Evolutionary conservation across 1,140 invertebrate genomes (phyloP).

Genomic region (Argopecten irradians): DNA sequence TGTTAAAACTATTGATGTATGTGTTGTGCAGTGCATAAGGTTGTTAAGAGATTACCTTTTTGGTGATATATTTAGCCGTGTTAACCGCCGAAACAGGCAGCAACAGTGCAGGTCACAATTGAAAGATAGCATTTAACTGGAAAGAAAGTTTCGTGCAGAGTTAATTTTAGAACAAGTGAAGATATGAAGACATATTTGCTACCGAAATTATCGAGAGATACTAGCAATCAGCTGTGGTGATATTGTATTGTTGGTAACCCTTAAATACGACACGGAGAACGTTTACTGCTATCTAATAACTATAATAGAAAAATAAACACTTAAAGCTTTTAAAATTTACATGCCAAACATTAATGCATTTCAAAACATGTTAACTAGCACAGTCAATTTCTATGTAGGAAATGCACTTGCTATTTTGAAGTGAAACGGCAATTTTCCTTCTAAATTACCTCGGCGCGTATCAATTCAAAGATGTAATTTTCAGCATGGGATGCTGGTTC

Average conservation of each 20-base stretch:
- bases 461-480: not conserved
- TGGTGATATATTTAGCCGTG: no score
- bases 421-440: not conserved
- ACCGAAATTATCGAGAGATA: not conserved
- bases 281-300: not conserved
- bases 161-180: not conserved
- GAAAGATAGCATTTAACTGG: not conserved
- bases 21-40: no score
- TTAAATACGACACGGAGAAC: not conserved
- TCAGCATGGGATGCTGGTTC: not conserved
- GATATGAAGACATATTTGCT: constrained; percentile 2
- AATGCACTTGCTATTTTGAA: not conserved
- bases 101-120: no score
- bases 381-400: not conserved
- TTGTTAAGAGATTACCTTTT: no score
- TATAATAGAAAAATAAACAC: not conserved
- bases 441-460: not conserved
- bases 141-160: not conserved
- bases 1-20: no score
- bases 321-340: not conserved
- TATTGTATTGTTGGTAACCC: not conserved
- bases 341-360: not conserved
- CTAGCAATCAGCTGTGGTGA: not conserved
- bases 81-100: no score
- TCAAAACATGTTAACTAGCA: not conserved